Evolutionary conservation across 2,797 vertebrate species (phyloP).

Genomic region (Bradypus variegatus): DNA sequence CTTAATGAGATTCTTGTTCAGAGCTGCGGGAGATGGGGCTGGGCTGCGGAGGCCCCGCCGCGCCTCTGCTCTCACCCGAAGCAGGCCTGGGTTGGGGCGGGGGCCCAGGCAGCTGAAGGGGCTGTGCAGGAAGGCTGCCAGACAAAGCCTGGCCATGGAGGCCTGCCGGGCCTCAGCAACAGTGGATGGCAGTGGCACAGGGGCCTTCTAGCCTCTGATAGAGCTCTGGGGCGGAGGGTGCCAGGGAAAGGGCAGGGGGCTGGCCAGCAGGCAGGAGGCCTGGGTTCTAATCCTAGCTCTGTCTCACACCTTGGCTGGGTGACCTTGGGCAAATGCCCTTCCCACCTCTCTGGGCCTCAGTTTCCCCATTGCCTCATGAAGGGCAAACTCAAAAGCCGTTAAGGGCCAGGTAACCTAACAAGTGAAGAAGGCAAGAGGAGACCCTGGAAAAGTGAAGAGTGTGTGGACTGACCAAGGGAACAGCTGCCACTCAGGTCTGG

Average conservation of each 20-base stretch:
- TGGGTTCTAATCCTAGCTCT: neutral
- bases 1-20: constrained; percentile 65
- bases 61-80: constrained; percentile 47
- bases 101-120: neutral
- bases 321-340: neutral
- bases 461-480: neutral
- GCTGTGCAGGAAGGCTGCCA: neutral
- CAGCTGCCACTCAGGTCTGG: neutral
- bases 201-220: neutral
- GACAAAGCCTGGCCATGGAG: constrained; percentile 31
- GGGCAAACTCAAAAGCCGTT: neutral
- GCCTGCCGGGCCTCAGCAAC: neutral
- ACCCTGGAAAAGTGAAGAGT: neutral
- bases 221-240: neutral
- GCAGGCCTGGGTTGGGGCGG: neutral
- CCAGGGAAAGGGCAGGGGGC: neutral
- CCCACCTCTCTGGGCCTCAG: neutral
- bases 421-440: neutral
- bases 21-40: constrained; percentile 56
- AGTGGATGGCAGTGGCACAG: neutral
- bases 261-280: neutral
- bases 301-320: neutral
- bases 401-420: too few species aligned
- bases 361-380: constrained; percentile 17
- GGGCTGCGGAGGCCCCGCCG: constrained; percentile 30